Percentiles rank a stretch among this genome's conserved stretches.
Evolutionary conservation across 2,113 vertebrate genomes (phyloP).

Genomic region (Menura novaehollandiae): DNA sequence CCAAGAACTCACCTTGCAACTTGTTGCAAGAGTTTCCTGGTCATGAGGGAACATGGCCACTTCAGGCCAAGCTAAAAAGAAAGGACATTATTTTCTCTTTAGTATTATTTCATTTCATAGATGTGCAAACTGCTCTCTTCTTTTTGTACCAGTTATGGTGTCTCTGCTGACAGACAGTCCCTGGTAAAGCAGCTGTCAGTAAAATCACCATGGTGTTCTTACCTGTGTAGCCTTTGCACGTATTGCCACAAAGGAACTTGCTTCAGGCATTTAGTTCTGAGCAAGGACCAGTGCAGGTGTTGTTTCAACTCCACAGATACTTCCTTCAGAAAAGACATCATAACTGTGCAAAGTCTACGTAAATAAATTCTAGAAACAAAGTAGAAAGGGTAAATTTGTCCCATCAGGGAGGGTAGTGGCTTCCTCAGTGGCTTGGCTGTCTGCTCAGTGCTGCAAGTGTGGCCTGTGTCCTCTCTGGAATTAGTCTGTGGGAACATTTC

Average conservation of each 20-base stretch:
- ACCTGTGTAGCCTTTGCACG: not conserved
- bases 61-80: not conserved
- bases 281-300: rapidly evolving
- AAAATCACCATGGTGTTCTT: not conserved
- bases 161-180: not conserved
- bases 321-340: not conserved
- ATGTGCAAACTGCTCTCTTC: not conserved
- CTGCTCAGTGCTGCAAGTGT: not conserved
- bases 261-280: not conserved
- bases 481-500: not conserved
- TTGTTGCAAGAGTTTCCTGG: not conserved
- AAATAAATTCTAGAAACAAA: not conserved
- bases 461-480: not conserved
- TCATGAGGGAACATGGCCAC: rapidly evolving
- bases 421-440: not conserved
- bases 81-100: rapidly evolving
- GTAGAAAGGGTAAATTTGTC: not conserved
- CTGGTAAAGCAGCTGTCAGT: not conserved
- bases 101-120: not conserved
- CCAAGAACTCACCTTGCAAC: not conserved
- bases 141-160: not conserved
- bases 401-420: not conserved
- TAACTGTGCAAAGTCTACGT: not conserved
- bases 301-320: rapidly evolving
- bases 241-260: not conserved